These are phyloP conservation scores for Mastigias papua DNA, from an alignment of 30 jellyfish, hydroid and myxozoan genomes.

Conservation along the genomic window DNA sequence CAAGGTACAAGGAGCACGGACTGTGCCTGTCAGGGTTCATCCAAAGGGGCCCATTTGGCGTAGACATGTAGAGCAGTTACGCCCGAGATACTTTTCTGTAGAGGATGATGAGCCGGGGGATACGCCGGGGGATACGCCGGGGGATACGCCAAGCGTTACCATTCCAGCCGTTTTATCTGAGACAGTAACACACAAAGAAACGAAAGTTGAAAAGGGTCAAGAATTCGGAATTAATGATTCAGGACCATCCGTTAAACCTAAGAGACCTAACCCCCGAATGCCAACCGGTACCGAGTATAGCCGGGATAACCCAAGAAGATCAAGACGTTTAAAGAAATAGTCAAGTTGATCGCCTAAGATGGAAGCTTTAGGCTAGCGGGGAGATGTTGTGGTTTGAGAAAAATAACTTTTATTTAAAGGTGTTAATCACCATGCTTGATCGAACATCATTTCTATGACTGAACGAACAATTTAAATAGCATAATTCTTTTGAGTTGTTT, in stretches of 20 bases:
- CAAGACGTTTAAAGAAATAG: background rate
- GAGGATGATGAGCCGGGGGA: conserved; percentile 2
- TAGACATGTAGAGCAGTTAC: background rate
- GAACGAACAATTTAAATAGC: too few species aligned
- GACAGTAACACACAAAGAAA: background rate
- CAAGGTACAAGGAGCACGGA: conserved; percentile 4
- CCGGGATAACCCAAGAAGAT: conserved; percentile 23
- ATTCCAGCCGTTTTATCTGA: background rate
- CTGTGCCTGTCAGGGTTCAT: background rate
- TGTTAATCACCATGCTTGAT: too few species aligned
- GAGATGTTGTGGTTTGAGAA: background rate
- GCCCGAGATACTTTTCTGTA: background rate
- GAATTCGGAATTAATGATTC: background rate
- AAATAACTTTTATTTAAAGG: too few species aligned
- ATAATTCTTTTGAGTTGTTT: too few species aligned
- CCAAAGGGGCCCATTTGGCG: conserved; percentile 12
- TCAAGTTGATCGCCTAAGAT: background rate
- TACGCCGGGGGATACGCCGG: background rate
- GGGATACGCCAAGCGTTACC: too few species aligned
- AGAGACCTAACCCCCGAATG: conserved; percentile 8
- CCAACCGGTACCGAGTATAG: conserved; percentile 8
- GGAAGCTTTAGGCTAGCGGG: background rate
- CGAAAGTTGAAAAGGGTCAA: background rate
- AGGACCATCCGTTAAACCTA: background rate
- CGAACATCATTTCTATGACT: too few species aligned